phyloP scores from a whole-genome alignment of 1,140 invertebrate genomes.

The Neotoxoptera formosana region DNA sequence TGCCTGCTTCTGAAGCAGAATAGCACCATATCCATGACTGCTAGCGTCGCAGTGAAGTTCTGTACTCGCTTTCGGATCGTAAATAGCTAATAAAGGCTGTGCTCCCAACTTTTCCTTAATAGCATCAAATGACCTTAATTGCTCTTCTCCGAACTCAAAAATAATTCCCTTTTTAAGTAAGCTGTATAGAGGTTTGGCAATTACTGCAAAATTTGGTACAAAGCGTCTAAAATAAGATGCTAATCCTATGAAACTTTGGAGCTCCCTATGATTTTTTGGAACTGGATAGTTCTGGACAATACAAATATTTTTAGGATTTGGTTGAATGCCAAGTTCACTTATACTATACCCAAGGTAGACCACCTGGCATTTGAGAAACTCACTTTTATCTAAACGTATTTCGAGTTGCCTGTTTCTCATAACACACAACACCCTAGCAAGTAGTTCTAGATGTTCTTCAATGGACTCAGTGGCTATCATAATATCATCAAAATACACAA shows the following conservation, averaged over 20 bases:
- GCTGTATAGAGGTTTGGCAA: neutral
- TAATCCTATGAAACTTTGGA: neutral
- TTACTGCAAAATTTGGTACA: neutral
- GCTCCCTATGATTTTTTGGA: neutral
- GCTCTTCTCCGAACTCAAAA: conserved; percentile 4
- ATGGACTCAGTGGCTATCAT: conserved; percentile 3
- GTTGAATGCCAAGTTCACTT: neutral
- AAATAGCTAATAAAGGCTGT: conserved; percentile 5
- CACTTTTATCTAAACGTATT: conserved; percentile 30
- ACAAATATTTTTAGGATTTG: conserved; percentile 14
- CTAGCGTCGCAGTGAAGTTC: conserved; percentile 60
- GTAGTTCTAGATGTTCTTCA: conserved; percentile 32
- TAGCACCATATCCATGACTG: neutral
- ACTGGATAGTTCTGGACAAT: neutral
- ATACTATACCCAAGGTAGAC: conserved; percentile 3
- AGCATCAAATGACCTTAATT: conserved; percentile 3
- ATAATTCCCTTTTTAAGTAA: neutral
- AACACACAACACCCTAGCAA: conserved; percentile 32
- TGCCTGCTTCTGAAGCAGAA: neutral
- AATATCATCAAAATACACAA: conserved; percentile 53
- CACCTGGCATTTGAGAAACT: neutral
- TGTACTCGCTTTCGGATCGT: neutral
- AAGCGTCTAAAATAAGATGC: conserved; percentile 29
- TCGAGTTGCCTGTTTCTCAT: conserved; percentile 15
- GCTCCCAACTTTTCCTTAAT: conserved; percentile 17